Evolutionary conservation across 1,140 invertebrate species (phyloP), one percentile per base, ranked within the genome.

Genomic region (Dendrolimus punctatus): DNA sequence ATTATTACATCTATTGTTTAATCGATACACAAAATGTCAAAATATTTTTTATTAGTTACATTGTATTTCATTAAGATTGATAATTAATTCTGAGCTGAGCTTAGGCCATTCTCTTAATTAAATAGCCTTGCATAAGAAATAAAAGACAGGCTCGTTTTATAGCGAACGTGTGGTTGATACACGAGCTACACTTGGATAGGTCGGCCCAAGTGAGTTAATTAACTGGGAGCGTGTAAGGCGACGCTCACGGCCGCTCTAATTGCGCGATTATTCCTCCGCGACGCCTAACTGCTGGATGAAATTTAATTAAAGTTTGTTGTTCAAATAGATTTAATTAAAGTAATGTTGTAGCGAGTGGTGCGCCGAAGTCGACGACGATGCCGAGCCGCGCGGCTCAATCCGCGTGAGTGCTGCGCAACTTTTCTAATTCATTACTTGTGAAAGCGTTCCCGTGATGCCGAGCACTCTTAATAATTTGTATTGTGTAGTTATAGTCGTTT

Each of bases 281-380:
- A 81, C 80, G 83, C 80, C 80, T 83, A 86, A 86, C 83, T 83
- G 83, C 80, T 80, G 76, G 80, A 85, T 86, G 80, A 86, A 85
- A 86, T 85, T 85, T 86, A 85, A 86, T 86, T 86, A 86, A 86
- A 86, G 74, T 85, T 86, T 86, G 83, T 86, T 86, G 83, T 86
- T 85, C 76, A 83, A 86, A 86, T 86, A 86, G 81, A 86, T 86
- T 86, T 86, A 86, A 86, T 86, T 86, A 86, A 86, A 86, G 80
- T 85, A 82, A 85, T 85, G 80, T 79, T 82, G 77, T 82, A 77
- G 78, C 80, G 76, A 80, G 69, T 60, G 73, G 67, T 68, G 72
- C 71, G 75, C 71, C 72, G 78, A 73, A 71, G 76, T 68, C 74
- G 76, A 71, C 72, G 71, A 63, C 71, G 76, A 71, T 71, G 71